Evolutionary conservation across 2,888 invertebrate species (phyloP), one percentile per base, ranked within the genome.

Genomic region (Matsumyia berberina): DNA sequence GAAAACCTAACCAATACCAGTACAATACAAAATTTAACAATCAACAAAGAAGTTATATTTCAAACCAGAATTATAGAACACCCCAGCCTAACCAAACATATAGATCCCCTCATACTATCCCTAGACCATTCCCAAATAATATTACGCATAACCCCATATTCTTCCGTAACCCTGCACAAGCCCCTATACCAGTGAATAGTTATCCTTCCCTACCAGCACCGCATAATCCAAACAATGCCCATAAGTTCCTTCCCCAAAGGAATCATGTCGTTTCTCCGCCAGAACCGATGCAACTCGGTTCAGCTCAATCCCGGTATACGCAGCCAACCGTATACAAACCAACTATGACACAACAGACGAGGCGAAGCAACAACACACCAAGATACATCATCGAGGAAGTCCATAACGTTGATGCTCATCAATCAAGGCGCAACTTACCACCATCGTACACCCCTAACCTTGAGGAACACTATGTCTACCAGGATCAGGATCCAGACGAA

Each of bases 271-370:
- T 24, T 39, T 17, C 51, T 57, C 67, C 51, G 19, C 57, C 67
- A 31, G 58, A 76, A 46, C 58, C 67, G 8, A 53, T 67, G 51
- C 39, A 67, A 53, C 53, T 67, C 12, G 53, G 53, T 37, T 39
- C 39, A 42, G 15, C 51, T 15, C 66, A 66, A 66, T 66, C 51
- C 24, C 17, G 51, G 15, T 53, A 53, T 31, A 29, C 24, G 11
- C 53, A 67, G 15, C 24, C 31, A 39, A 67, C 53, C 5, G 12
- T 39, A 5, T n/a, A 58, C n/a, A n/a, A n/a, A n/a, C n/a, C n/a
- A n/a, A n/a, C n/a, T n/a, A n/a, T n/a, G n/a, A n/a, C n/a, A n/a
- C n/a, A 57, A 57, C 37, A 57, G 11, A 66, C 51, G 9, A 66
- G 51, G 29, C 66, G 9, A 39, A 49, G 5, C 46, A 62, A 29